phyloP scores from a whole-genome alignment of 92 coral and sea anemone genomes.

The Muricea muricata region DNA sequence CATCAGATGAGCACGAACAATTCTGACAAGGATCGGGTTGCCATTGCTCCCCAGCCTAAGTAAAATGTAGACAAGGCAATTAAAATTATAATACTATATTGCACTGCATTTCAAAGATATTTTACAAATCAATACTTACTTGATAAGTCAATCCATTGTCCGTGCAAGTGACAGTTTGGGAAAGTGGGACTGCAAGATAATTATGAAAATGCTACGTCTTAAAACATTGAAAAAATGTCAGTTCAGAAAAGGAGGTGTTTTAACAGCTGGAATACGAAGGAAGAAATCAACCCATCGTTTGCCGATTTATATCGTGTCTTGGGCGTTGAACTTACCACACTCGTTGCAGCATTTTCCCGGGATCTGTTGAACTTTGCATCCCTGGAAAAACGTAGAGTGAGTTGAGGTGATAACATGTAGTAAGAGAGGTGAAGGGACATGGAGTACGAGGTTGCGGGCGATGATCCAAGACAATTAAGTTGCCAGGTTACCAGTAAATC shows the following conservation, averaged over 20 bases:
- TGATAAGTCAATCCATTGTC: conserved; percentile 19
- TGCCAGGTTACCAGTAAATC: too few relatives aligned
- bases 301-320: not conserved
- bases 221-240: too few relatives aligned
- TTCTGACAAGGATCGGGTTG: conserved; percentile 26
- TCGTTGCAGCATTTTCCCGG: conserved; percentile 40
- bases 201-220: not conserved
- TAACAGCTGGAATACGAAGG: not conserved
- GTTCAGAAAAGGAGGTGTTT: too few relatives aligned
- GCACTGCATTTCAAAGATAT: too few relatives aligned
- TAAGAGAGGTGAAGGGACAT: not conserved
- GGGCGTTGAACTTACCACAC: conserved; percentile 14
- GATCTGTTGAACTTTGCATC: conserved; percentile 28
- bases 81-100: too few relatives aligned
- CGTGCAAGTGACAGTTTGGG: conserved; percentile 1
- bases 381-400: not conserved
- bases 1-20: conserved; percentile 15
- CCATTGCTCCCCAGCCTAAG: conserved; percentile 30
- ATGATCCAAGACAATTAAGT: not conserved
- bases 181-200: conserved; percentile 12
- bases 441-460: not conserved
- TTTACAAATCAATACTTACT: conserved; percentile 26
- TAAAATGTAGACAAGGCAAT: too few relatives aligned
- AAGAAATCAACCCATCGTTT: too few relatives aligned
- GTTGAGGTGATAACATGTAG: not conserved